Base-by-base conservation (phyloP, 1,140 invertebrate species). In the Lepidotrigona ventralis region DNA sequence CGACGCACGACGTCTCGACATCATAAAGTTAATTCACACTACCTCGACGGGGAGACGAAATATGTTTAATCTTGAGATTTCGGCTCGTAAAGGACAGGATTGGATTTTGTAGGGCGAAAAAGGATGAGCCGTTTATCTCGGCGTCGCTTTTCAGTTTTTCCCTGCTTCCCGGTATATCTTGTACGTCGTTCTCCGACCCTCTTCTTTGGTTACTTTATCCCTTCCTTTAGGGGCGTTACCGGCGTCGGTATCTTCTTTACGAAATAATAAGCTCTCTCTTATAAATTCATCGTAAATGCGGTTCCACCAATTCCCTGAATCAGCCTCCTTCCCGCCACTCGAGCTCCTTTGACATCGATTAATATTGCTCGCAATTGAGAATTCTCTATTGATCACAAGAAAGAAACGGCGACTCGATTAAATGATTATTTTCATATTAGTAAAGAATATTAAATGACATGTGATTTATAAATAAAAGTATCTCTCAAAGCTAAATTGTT, bases 41-140 rank as follows among this genome's bases (percentile, higher is more conserved):
- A 64, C 14, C 56, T 53, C 12, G 6, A 29, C 54, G 51, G 58
- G n/a, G 4, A 51, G 46, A 58, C 53, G 53, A 87, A 91, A 93
- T 93, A 91, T 92, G 89, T 93, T 93, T 93, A 93, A 89, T 92
- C 88, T 85, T 85, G 78, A 89, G 86, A 93, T 91, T 87, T 90
- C 89, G 88, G 88, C 90, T 89, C 86, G 87, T 81, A 86, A 86
- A 86, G 89, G 85, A 83, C 85, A 85, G 85, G 90, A 91, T 92
- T 90, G 90, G 90, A 93, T 92, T 91, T 90, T 86, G 74, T 81
- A 89, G 82, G 88, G 91, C 90, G 90, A 90, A 83, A 90, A 81
- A 89, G 91, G 92, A 93, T 94, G 92, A 94, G 93, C 92, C 92
- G 93, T 94, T 94, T 94, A 93, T 93, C 92, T 93, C 90, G 91